Evolutionary conservation across 1,140 invertebrate genomes (phyloP), one percentile per base, ranked within the genome.

Genomic region (Drosophila pachea): DNA sequence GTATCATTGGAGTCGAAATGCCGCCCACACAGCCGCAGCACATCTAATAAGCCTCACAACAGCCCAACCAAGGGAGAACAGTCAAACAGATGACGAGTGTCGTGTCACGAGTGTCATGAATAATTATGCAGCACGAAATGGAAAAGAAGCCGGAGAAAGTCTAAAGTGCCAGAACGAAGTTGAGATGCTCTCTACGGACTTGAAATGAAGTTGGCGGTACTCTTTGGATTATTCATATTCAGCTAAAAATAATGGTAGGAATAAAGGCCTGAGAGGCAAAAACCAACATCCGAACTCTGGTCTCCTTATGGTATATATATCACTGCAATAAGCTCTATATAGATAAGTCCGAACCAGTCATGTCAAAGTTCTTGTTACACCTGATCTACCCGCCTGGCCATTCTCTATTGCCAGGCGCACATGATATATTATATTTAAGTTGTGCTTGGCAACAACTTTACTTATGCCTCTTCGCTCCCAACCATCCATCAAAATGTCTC

Each of bases 391-490:
- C 40, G 22, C 4, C 8, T 32, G 29, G 11, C 9, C 9, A 35
- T 9, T n/a, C 5, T 47, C 22, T 22, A n/a, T 45, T 47, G 35
- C 16, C 9, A 59, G 55, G 31, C 56, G 43, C 63, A 74, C 38
- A 74, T 76, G 74, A 76, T 76, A 74, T 74, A 76, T 76, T 68
- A 76, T 71, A 63, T 55, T 52, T 66, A 71, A 67, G 63, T 53
- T 52, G 31, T 62, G 48, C 36, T 56, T 45, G 52, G 55, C 50
- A 74, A 61, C 66, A 69, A 74, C 53, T 76, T 66, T 62, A 67
- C 71, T 66, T 73, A 64, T 54, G 53, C 56, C 36, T 54, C 16
- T 33, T 16, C 49, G 60, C 68, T 53, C 35, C 59, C 7, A 73
- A 42, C 58, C 72, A 76, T 76, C 68, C 63, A 76, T 76, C 74